These are phyloP conservation scores for Sarcophaga caerulescens DNA, from an alignment of 2,888 invertebrate species.

Conservation along the genomic window DNA sequence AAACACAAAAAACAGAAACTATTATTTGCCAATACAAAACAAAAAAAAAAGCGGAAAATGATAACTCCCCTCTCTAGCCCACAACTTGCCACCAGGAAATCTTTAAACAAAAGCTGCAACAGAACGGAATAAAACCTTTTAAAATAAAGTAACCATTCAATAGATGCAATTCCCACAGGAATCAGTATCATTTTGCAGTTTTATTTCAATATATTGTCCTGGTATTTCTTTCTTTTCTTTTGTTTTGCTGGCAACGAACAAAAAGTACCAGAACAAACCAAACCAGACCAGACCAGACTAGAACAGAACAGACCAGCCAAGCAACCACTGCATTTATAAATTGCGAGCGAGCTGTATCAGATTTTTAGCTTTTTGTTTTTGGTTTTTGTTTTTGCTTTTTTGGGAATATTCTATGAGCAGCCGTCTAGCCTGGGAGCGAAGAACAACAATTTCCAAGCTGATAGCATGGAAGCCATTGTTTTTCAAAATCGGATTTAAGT, in stretches of 20 bases:
- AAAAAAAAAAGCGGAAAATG: constrained; percentile 14
- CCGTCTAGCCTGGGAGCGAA: constrained; percentile 20
- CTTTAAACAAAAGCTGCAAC: constrained; percentile 29
- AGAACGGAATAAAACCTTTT: constrained; percentile 38
- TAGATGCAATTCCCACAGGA: constrained; percentile 65
- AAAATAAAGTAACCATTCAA: constrained; percentile 53
- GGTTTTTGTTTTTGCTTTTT: constrained; percentile 24
- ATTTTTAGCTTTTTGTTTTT: neutral
- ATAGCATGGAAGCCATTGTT: constrained; percentile 72
- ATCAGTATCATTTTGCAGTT: constrained; percentile 46
- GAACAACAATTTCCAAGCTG: constrained; percentile 25
- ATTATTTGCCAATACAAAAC: constrained; percentile 30
- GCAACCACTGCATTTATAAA: constrained; percentile 49
- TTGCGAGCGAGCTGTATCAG: constrained; percentile 2
- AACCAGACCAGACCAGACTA: neutral
- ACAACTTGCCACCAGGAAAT: constrained; percentile 32
- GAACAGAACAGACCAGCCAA: constrained; percentile 1
- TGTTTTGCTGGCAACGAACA: constrained; percentile 11
- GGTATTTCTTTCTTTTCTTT: neutral
- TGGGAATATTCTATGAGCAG: constrained; percentile 41
- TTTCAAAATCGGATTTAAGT: constrained; percentile 79
- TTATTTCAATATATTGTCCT: constrained; percentile 33
- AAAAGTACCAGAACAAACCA: constrained; percentile 33
- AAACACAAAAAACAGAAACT: constrained; percentile 30
- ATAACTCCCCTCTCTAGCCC: neutral